Evolutionary conservation across 2,888 invertebrate genomes (phyloP), one percentile per base, ranked within the genome.

Genomic region (Isotomurus palustris): DNA sequence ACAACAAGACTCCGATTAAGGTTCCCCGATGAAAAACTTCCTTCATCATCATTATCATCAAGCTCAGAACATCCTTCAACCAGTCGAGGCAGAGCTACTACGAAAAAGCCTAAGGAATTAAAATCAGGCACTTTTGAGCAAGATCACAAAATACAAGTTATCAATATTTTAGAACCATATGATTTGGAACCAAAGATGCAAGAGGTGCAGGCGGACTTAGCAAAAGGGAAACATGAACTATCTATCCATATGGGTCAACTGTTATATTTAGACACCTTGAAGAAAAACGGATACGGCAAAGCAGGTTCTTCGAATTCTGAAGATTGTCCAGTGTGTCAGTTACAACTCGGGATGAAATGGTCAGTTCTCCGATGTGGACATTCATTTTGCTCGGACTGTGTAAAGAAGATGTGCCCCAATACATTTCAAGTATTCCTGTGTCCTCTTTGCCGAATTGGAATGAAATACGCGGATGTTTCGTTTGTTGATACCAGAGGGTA

Each of bases 301-400:
- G 73, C 73, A 2, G 75, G 75, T n/a, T 75, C 75, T 2, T 65
- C 65, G 3, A 80, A 80, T 66, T 80, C 81, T 0, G 84, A 84
- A 47, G 80, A 81, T 0, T 88, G 88, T 74, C 87, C 87, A 0
- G 82, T 88, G 59, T 88, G 88, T 73, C 80, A 79, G 55, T 75
- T 75, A 41, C 74, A 76, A 29, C 78, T 86, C 3, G 82, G 82
- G 50, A 75, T 77, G 22, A 74, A 84, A 78, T 87, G 87, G 83
- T 81, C 81, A 60, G 84, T 87, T 52, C 74, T 88, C 60, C 78
- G 80, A 41, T 89, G 89, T 73, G 87, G 87, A 0, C 88, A 89
- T 73, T 82, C 82, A 69, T 81, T 82, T 69, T 89, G 88, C 71
- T 36, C 38, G 3, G 38, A 38, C 8, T 50, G 50, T 36, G 77